Base-by-base conservation (phyloP, 53 echinoderm and acorn worm species). In the Apostichopus leukothele region DNA sequence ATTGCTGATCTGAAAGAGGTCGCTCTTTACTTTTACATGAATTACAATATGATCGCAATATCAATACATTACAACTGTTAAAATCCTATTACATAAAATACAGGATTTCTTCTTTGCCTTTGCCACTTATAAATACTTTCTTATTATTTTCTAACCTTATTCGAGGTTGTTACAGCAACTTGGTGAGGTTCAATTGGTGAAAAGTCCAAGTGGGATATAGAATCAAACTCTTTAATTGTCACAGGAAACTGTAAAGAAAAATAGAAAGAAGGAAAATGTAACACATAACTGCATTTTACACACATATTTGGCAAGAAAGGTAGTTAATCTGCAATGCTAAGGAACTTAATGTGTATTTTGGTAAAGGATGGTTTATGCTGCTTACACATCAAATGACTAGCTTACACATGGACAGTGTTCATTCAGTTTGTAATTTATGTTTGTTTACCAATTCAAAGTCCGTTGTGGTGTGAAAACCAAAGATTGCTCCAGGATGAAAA, bases 181-280 rank as follows among this genome's bases (percentile, higher is more conserved):
- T 96, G 93, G 89, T 93, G 91, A 59, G 99, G 99, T 78, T 92
- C 94, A 60, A 90, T 52, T 20, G 96, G 99, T 39, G 86, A 93
- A 77, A 99, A 96, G 53, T 98, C 95, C 8, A 99, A 84, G 75
- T 94, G 92, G 6, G 94, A 91, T 11, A 99, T 92, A 12, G 96
- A 95, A 75, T 94, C 99, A 94, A 92, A 99, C 55, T 99, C 99
- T 79, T 99, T 96, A 7, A 99, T 93, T 84, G 94, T 96, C 10
- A 99, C 96, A 55, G 99, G 99, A 91, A 99, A 99, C 99, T 96
- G 52, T 26, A 74, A 73, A 7, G 50, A 26, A 18, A 21, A 87
- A 75, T 53, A 86, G 25, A 25, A 25, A 25, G 25, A 52, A 21
- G 57, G 50, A 67, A 67, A 5, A 18, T 71, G 1, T 16, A 16